Base-by-base conservation (phyloP, 2,113 vertebrate species). In the Thamnophis sirtalis region DNA sequence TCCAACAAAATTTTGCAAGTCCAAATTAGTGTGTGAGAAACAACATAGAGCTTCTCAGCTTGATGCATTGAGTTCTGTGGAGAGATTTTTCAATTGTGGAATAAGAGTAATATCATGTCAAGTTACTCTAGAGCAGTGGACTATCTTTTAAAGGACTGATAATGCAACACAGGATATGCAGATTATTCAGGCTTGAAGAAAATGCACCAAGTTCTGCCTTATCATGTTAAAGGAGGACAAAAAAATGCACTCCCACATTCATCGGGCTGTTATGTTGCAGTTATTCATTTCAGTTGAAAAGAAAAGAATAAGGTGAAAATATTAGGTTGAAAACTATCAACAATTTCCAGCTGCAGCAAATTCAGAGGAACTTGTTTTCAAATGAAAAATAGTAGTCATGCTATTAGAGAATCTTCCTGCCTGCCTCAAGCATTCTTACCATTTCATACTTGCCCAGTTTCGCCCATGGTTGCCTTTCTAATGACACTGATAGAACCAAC, bases 371-470 rank as follows among this genome's bases (percentile, higher is more conserved):
- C 24, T n/a, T 92, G 89, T 88, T 84, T 90, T 60, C 80, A 90
- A 93, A 90, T 87, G 48, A 51, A 60, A 89, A 51, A 48, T 54
- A 80, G 87, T 50, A 38, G 7, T 85, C 38, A 0, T 43, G 91
- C 85, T 91, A 58, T 60, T 33, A 91, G 95, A 90, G 90, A 15
- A 87, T 9, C 26, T 43, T 89, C 92, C 92, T 1, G 49, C 87
- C 92, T 28, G 1, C 96, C 94, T 87, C 91, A 0, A 96, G 95
- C 92, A 0, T n/a, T 91, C 87, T 6, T 0, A 73, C 95, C 88
- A 91, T 93, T 96, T 93, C 92, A 85, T 33, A 94, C 96, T 88
- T 93, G 95, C 94, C 96, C 0, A 4, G 96, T 96, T 97, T 96
- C 94, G 91, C 95, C 96, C 95, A n/a, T 51, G 92, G 93, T 43